Base-by-base conservation (phyloP, 1,140 invertebrate genomes). In the Drosophila albomicans region DNA sequence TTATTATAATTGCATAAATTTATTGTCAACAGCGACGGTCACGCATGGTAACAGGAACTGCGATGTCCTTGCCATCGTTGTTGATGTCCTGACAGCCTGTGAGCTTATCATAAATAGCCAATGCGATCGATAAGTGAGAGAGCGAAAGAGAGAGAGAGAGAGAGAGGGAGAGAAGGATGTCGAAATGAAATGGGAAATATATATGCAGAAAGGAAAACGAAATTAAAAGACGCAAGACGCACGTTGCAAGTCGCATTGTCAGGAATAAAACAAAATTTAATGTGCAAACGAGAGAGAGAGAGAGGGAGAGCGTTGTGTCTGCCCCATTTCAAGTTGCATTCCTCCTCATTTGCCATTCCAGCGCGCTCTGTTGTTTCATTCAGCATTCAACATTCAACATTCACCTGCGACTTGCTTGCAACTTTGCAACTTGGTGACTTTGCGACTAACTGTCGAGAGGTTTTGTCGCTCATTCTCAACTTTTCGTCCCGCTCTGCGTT, bases 211-310 rank as follows among this genome's bases (percentile, higher is more conserved):
- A 85, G 80, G 85, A 84, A 88, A 88, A 89, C 77, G 84, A 87
- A 87, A 87, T 87, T 88, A 84, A 80, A 88, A 84, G 62, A 88
- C 79, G 79, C 65, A 85, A 85, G 77, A 73, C 69, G 77, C 77
- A 68, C 52, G 38, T 62, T 13, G 51, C 51, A 11, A 66, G 35
- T 61, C 56, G 73, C 68, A 71, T 65, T 63, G 70, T 62, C 58
- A 61, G 51, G 30, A 78, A 78, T 73, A 64, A 67, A 72, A 67
- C 68, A 72, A 61, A 71, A 69, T 70, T 75, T 68, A 67, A 72
- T 65, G 58, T 54, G 52, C 57, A 30, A 38, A 20, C 5, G 28
- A 2, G n/a, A 25, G n/a, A 2, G 5, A 32, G 20, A 3, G 8
- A 11, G 30, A 15, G 28, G 10, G 28, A 7, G 13, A 35, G 28